A percentile compares a stretch with the other conserved stretches of the same genome.
Conservation (phyloP, 2,888 invertebrate genomes). For the Spisula subtruncata region DNA sequence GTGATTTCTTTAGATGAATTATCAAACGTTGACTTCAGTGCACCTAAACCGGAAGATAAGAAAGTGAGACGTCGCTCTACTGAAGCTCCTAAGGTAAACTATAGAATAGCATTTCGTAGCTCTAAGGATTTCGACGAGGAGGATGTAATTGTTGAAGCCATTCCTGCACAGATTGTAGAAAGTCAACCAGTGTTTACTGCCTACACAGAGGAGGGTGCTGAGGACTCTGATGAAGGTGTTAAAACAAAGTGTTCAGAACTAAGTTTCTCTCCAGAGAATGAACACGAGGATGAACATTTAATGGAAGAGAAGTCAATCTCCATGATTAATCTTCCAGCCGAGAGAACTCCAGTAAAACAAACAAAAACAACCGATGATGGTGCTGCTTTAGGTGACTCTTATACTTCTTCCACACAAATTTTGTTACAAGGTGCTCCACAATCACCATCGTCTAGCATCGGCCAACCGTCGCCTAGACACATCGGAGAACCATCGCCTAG, state of each 20-base stretch:
- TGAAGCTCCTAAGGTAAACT: conserved; percentile 60
- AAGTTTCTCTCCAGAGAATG: conserved; percentile 77
- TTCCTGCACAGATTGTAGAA: conserved; percentile 45
- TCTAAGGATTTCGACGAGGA: conserved; percentile 45
- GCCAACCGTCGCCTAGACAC: too few species aligned
- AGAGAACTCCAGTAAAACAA: conserved; percentile 67
- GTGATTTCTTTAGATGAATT: conserved; percentile 82
- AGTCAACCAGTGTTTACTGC: conserved; percentile 50
- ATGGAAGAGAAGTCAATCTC: conserved; percentile 83
- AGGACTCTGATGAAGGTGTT: conserved; percentile 56
- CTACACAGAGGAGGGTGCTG: conserved; percentile 47
- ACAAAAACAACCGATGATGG: conserved; percentile 35
- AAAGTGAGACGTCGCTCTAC: conserved; percentile 37
- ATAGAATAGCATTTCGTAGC: conserved; percentile 67
- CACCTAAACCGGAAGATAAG: conserved; percentile 60
- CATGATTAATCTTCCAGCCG: conserved; percentile 77
- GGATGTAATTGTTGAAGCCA: conserved; percentile 34
- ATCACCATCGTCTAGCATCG: conserved; percentile 43
- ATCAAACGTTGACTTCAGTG: conserved; percentile 74
- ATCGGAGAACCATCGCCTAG: too few species aligned
- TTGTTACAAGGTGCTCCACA: conserved; percentile 41
- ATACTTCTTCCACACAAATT: conserved; percentile 64
- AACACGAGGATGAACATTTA: conserved; percentile 79
- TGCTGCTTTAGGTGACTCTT: conserved; percentile 46
- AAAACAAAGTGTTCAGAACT: conserved; percentile 78